These are phyloP conservation scores for Pachydiplax longipennis DNA, from an alignment of 2,888 invertebrate species.

Conservation along the genomic window DNA sequence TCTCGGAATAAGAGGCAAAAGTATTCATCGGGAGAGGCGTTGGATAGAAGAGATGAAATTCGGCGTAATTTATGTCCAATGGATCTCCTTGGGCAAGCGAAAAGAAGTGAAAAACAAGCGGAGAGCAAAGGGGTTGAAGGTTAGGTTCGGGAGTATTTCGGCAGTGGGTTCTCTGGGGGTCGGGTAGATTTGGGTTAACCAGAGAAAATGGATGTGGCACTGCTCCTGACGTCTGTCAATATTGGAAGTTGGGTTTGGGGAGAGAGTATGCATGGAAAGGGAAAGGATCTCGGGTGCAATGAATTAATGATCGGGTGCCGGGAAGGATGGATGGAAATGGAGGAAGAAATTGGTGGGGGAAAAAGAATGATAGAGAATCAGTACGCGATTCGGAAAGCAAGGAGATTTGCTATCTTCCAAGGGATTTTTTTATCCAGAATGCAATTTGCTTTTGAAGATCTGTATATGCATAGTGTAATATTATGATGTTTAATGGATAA, in stretches of 20 bases:
- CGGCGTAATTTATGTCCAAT: not conserved
- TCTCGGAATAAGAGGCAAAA: not conserved
- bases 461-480: too few relatives aligned
- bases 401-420: not conserved
- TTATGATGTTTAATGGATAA: too few relatives aligned
- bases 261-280: not conserved
- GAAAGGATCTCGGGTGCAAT: conserved; percentile 35
- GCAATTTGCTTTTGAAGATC: too few relatives aligned
- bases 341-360: not conserved
- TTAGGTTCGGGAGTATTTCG: not conserved
- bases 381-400: not conserved
- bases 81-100: not conserved
- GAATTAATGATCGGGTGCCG: conserved; percentile 22
- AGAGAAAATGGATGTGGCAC: conserved; percentile 45
- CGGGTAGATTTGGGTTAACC: conserved; percentile 43
- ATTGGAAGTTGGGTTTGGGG: conserved; percentile 8
- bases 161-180: not conserved
- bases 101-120: not conserved
- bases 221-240: conserved; percentile 40
- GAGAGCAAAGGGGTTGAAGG: not conserved
- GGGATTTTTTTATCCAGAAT: too few relatives aligned
- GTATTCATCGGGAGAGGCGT: not conserved
- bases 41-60: not conserved
- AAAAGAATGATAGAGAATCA: not conserved
- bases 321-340: not conserved